phyloP scores from a whole-genome alignment of 2,113 vertebrate species.

The Setophaga coronata region DNA sequence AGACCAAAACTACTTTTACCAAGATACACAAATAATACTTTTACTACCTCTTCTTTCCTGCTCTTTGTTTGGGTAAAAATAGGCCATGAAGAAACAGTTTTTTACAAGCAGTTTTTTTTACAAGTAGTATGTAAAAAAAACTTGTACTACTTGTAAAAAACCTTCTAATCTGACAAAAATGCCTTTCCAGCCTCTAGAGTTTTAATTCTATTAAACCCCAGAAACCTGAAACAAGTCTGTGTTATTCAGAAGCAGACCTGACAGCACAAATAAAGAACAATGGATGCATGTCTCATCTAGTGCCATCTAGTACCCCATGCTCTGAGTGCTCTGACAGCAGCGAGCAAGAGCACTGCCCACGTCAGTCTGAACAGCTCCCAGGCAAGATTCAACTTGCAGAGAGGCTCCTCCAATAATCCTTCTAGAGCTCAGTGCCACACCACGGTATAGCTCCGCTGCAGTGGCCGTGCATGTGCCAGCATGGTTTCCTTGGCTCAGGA shows the following conservation, averaged over 20 bases:
- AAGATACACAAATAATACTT: not conserved
- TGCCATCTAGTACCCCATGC: not conserved
- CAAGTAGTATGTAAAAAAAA: too few species aligned
- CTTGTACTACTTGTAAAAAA: not conserved
- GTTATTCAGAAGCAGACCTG: not conserved
- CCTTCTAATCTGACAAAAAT: not conserved
- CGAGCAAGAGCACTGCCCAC: not conserved
- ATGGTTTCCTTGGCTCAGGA: not conserved
- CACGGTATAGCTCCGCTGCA: accelerated
- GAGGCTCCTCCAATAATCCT: not conserved
- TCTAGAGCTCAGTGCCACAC: not conserved
- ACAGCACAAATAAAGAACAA: not conserved
- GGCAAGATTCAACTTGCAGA: not conserved
- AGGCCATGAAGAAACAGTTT: not conserved
- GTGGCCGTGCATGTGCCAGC: not conserved
- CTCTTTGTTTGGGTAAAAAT: not conserved
- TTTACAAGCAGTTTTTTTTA: too few species aligned
- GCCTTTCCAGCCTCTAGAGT: not conserved
- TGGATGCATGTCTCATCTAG: not conserved
- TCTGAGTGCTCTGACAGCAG: not conserved
- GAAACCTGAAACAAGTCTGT: not conserved
- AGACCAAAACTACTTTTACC: not conserved
- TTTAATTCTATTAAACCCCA: not conserved
- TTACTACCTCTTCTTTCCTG: not conserved
- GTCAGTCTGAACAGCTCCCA: not conserved